These are phyloP conservation scores for Lateolabrax maculatus DNA, from an alignment of 2,797 vertebrate genomes.

Conservation along the genomic window DNA sequence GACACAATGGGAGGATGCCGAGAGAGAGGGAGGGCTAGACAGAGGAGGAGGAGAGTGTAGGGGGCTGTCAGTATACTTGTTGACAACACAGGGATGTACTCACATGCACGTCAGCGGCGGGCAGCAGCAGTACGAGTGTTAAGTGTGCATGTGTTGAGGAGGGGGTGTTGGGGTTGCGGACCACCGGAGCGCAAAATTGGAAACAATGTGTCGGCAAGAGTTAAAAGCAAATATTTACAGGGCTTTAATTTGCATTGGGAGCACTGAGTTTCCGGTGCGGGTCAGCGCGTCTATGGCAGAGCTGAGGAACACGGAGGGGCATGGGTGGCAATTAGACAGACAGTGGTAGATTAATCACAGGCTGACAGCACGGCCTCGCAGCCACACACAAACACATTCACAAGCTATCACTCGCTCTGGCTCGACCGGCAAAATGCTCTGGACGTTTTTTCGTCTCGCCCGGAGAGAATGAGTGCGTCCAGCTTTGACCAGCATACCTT, in stretches of 20 bases:
- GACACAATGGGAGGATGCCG: constrained; percentile 59
- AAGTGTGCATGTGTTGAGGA: constrained; percentile 13
- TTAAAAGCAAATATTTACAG: constrained; percentile 87
- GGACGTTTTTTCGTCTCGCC: constrained; percentile 24
- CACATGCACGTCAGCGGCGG: background rate
- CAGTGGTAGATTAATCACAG: constrained; percentile 79
- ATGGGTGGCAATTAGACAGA: constrained; percentile 80
- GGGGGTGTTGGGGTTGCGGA: constrained; percentile 44
- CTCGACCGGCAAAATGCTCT: constrained; percentile 29
- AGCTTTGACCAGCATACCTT: constrained; percentile 3
- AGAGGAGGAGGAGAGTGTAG: constrained; percentile 38
- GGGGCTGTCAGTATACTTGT: constrained; percentile 52
- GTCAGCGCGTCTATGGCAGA: constrained; percentile 61
- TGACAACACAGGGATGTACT: constrained; percentile 44
- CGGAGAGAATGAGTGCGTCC: constrained; percentile 33
- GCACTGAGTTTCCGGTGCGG: constrained; percentile 63
- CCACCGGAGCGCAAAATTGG: constrained; percentile 82
- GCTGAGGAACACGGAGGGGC: constrained; percentile 56
- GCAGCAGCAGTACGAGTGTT: background rate
- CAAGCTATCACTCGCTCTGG: constrained; percentile 39
- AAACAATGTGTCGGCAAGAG: constrained; percentile 82
- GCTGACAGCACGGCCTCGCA: constrained; percentile 58
- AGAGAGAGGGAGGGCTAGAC: constrained; percentile 39
- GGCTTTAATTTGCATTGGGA: constrained; percentile 78
- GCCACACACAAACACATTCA: constrained; percentile 54